Evolutionary conservation across 1,140 invertebrate species (phyloP), one percentile per base, ranked within the genome.

Genomic region (Achatina immaculata): DNA sequence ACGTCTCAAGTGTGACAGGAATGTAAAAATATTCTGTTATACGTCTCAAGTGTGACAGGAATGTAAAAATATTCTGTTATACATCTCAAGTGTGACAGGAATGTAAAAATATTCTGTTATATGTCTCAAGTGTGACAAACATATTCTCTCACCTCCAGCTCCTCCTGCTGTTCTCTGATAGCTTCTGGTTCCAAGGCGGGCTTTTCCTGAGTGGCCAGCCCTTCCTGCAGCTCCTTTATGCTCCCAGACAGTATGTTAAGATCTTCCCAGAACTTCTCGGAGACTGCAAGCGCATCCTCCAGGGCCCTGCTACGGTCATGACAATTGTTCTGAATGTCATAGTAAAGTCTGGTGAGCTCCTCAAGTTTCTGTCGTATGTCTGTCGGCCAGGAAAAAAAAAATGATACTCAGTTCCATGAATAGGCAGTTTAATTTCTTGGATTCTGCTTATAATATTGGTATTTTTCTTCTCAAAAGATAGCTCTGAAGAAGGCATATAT

Each of bases 191-290:
- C 89, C 0, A 97, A 95, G 0, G 96, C 97, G 0, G 97, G 96
- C 75, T 96, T 96, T 86, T 98, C 96, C 92, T 98, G 97, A 65
- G 94, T 94, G 0, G 94, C 93, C 19, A 99, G 92, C 9, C 95
- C 95, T 86, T 98, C 96, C 86, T 98, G 95, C 14, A 99, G 92
- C 85, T 98, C 97, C 81, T 95, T 95, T 31, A 99, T 91, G 0
- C 95, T 95, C 14, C 94, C 92, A 95, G 98, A 97, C 11, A 99
- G 95, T 19, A 94, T 94, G 84, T 96, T 95, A 48, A 99, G 92
- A 88, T 98, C 96, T 82, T 96, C 94, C 98, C 98, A 99, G 95
- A 99, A 99, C 77, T 94, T 94, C 86, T 98, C 95, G 0, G 98
- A 97, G 11, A 97, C 94, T 43, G 94, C 94, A 34, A 99, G 90